These are phyloP conservation scores for Urocyon cinereoargenteus DNA, from an alignment of 2,797 vertebrate genomes.

Conservation along the genomic window DNA sequence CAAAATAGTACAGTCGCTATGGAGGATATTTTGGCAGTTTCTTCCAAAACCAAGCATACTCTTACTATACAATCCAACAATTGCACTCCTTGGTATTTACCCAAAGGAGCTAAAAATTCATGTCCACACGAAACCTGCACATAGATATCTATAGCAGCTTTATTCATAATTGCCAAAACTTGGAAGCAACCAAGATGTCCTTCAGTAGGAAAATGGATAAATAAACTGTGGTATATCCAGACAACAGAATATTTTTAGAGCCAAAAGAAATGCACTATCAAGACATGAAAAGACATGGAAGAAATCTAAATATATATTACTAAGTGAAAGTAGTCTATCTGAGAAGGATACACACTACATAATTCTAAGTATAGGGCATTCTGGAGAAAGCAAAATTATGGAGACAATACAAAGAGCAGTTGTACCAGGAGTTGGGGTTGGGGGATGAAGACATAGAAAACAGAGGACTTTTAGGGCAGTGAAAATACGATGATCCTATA, in stretches of 20 bases:
- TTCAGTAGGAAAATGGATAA: neutral
- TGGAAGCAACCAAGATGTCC: neutral
- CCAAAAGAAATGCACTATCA: neutral
- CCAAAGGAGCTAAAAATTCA: neutral
- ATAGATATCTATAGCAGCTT: neutral
- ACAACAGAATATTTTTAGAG: neutral
- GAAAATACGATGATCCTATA: neutral
- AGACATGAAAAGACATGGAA: neutral
- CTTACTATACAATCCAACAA: neutral
- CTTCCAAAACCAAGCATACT: neutral
- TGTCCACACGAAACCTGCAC: neutral
- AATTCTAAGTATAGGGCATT: neutral
- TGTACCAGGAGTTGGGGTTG: neutral
- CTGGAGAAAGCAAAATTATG: neutral
- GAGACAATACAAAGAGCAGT: neutral
- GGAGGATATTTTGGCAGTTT: neutral
- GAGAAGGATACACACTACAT: neutral
- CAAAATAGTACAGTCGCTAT: neutral
- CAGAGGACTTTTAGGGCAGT: neutral
- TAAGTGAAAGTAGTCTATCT: neutral
- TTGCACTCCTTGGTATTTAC: neutral
- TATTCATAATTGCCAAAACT: neutral
- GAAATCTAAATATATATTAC: neutral
- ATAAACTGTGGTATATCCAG: neutral
- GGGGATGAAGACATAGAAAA: neutral